A percentile compares a stretch with the other conserved stretches of the same genome.
Conservation (phyloP, 2,888 invertebrate species). For the Plusia festucae region DNA sequence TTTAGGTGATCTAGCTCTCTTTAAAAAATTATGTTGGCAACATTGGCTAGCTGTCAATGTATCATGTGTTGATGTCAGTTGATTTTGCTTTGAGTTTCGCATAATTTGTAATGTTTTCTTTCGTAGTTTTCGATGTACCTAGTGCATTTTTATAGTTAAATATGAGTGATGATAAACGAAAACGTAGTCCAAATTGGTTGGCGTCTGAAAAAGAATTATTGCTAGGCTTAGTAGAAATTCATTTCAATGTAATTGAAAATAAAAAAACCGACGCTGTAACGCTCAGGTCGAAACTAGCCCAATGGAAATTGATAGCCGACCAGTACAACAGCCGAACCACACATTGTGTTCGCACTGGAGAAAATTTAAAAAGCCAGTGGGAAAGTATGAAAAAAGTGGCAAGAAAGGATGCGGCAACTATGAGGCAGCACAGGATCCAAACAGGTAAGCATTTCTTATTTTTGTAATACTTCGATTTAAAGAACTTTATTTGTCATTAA, state of each 20-base stretch:
- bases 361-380: neutral
- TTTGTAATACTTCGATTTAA: too few relatives aligned
- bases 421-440: neutral
- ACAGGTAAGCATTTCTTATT: neutral
- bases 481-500: too few relatives aligned
- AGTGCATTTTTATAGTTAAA: constrained; percentile 10
- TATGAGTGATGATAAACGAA: neutral
- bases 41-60: too few relatives aligned
- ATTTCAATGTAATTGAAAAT: neutral
- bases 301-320: neutral
- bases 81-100: too few relatives aligned
- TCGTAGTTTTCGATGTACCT: too few relatives aligned
- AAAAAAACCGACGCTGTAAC: neutral
- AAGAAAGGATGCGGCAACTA: neutral
- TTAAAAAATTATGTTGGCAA: too few relatives aligned
- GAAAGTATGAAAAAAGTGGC: neutral
- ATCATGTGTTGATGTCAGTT: too few relatives aligned
- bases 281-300: neutral
- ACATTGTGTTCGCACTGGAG: neutral
- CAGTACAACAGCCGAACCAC: neutral
- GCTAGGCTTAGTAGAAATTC: neutral
- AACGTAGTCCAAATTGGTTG: neutral
- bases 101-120: too few relatives aligned
- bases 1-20: too few relatives aligned
- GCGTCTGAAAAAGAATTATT: neutral